Evolutionary conservation across 53 echinoderm and acorn worm genomes (phyloP).

Genomic region (Paelopatides confundens): DNA sequence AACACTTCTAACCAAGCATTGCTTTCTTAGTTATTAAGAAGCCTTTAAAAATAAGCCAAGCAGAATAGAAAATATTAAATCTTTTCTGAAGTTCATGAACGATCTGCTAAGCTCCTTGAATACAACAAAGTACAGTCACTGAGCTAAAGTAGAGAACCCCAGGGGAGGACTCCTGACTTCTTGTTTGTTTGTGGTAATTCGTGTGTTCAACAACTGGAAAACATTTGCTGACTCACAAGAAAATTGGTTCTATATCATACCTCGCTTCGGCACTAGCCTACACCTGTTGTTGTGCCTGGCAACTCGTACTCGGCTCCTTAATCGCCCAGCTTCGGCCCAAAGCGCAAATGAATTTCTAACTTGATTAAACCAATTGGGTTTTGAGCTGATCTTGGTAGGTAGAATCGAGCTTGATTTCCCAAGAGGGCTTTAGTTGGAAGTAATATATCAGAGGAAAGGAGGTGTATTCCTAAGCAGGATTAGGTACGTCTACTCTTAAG

Average conservation of each 20-base stretch:
- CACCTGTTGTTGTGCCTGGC: slow-evolving; percentile 56
- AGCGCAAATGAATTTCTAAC: slow-evolving; percentile 63
- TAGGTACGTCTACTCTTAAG: slow-evolving; percentile 29
- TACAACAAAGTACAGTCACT: slow-evolving; percentile 41
- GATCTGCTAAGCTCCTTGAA: slow-evolving; percentile 31
- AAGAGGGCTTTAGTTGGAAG: slow-evolving; percentile 42
- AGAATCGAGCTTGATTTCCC: slow-evolving; percentile 45
- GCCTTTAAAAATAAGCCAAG: not conserved
- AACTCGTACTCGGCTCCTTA: not conserved
- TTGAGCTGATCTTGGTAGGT: slow-evolving; percentile 51
- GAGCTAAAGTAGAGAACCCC: not conserved
- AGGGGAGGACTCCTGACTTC: slow-evolving; percentile 18
- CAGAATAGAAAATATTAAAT: not conserved
- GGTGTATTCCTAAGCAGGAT: slow-evolving; percentile 46
- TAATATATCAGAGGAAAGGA: slow-evolving; percentile 42
- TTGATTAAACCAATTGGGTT: slow-evolving; percentile 60
- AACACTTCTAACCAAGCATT: no score
- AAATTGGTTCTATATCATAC: slow-evolving; percentile 51
- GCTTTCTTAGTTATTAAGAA: no score
- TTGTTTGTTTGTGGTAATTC: slow-evolving; percentile 57
- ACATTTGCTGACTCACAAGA: slow-evolving; percentile 52
- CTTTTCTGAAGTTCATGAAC: slow-evolving; percentile 13
- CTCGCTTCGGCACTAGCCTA: slow-evolving; percentile 6
- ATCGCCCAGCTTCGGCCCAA: slow-evolving; percentile 45
- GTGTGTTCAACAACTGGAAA: slow-evolving; percentile 60